Evolutionary conservation across 2,113 vertebrate species (phyloP).

Genomic region (Centropristis striata): DNA sequence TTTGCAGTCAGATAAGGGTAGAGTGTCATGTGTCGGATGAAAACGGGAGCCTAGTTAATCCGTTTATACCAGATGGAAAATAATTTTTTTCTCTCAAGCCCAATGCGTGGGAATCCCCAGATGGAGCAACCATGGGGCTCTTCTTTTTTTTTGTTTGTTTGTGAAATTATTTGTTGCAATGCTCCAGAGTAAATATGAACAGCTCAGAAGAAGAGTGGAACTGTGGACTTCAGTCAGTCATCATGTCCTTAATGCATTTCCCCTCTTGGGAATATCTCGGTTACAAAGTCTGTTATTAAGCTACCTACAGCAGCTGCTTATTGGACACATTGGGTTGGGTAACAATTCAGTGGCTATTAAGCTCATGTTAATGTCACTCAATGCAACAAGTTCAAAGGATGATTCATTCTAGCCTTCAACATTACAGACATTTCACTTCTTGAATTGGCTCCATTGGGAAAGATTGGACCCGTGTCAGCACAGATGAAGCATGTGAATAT

Average conservation of each 20-base stretch:
- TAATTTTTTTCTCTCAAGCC: no score
- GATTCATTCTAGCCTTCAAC: constrained; percentile 1
- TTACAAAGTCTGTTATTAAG: constrained; percentile 5
- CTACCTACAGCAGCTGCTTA: background rate
- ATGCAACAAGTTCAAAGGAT: constrained; percentile 9
- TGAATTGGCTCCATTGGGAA: constrained; percentile 29
- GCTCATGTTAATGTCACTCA: background rate
- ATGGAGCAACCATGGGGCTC: no score
- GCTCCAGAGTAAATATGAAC: background rate
- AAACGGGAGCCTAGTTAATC: background rate
- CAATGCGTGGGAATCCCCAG: background rate
- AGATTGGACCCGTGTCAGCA: constrained; percentile 12
- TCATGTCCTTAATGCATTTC: constrained; percentile 29
- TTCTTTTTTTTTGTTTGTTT: background rate
- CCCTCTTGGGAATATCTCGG: constrained; percentile 16
- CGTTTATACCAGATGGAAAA: background rate
- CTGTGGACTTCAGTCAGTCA: constrained; percentile 4
- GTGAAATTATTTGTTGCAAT: background rate
- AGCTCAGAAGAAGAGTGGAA: constrained; percentile 6
- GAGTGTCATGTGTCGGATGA: background rate
- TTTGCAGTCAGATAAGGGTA: constrained; percentile 15
- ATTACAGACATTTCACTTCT: constrained; percentile 12
- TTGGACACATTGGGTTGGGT: background rate
- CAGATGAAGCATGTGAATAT: constrained; percentile 41
- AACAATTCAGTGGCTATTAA: background rate